These are phyloP conservation scores for Rafetus swinhoei DNA, from an alignment of 2,113 vertebrate genomes.

Conservation along the genomic window DNA sequence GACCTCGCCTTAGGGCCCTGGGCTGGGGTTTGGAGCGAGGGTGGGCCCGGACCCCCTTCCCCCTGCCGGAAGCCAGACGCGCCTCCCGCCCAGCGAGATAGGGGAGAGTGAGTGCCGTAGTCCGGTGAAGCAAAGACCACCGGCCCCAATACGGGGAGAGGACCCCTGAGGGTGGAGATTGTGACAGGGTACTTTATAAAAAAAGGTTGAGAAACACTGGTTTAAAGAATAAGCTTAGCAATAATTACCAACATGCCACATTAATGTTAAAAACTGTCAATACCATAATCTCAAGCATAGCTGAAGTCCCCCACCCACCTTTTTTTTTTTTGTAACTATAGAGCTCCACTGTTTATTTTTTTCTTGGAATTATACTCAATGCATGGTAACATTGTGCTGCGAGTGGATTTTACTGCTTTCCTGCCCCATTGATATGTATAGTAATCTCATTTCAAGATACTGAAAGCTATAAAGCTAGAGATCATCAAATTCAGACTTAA, in stretches of 20 bases:
- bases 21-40: too few species aligned
- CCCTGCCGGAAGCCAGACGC: too few species aligned
- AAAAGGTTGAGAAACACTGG: too few species aligned
- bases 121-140: too few species aligned
- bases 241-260: slow-evolving; percentile 7
- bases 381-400: not conserved
- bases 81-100: too few species aligned
- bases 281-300: not conserved
- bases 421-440: not conserved
- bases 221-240: not conserved
- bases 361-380: not conserved
- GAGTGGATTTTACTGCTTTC: not conserved
- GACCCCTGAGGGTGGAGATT: too few species aligned
- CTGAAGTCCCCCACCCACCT: not conserved
- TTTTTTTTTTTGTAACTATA: not conserved
- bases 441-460: not conserved
- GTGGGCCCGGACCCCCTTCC: too few species aligned
- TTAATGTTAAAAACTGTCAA: not conserved
- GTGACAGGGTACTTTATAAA: too few species aligned
- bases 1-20: too few species aligned
- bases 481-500: not conserved
- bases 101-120: too few species aligned
- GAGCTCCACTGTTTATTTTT: not conserved
- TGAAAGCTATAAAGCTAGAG: not conserved
- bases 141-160: too few species aligned